Conservation (phyloP, 2,113 vertebrate genomes). For the Mungos mungo region DNA sequence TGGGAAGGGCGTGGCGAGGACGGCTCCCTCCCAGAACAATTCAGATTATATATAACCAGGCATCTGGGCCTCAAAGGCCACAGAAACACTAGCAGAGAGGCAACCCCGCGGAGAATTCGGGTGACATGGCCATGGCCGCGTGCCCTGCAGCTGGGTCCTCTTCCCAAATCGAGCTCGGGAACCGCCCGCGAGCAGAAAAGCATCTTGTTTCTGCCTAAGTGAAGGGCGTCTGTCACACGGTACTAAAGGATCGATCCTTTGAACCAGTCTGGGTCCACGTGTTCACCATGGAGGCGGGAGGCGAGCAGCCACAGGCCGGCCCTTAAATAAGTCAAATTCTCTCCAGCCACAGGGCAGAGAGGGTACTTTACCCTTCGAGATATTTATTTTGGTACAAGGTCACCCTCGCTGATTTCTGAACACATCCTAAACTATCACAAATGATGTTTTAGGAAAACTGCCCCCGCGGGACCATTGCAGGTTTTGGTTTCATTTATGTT, state of each 20-base stretch:
- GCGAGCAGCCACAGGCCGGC: background rate
- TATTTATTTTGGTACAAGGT: background rate
- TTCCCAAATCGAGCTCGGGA: background rate
- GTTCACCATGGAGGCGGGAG: background rate
- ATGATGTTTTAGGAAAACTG: background rate
- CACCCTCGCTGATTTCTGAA: background rate
- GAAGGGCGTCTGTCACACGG: background rate
- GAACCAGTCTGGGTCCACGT: background rate
- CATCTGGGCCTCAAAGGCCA: background rate
- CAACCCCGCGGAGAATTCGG: background rate
- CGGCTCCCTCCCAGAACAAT: slow-evolving; percentile 7
- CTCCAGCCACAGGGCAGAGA: background rate
- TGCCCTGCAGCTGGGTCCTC: background rate
- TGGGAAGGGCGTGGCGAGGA: background rate
- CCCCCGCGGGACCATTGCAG: accelerated
- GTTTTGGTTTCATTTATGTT: background rate
- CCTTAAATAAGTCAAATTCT: background rate
- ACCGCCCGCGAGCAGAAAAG: background rate
- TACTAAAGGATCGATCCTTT: accelerated
- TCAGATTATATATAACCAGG: slow-evolving; percentile 14
- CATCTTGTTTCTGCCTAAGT: background rate
- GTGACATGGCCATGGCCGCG: background rate
- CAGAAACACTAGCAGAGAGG: background rate
- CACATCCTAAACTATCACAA: background rate
- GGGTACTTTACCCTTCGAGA: background rate